A percentile compares a stretch with the other conserved stretches of the same genome.
Evolutionary conservation across 2,797 vertebrate genomes (phyloP).

Genomic region (Nannoperca obscura): DNA sequence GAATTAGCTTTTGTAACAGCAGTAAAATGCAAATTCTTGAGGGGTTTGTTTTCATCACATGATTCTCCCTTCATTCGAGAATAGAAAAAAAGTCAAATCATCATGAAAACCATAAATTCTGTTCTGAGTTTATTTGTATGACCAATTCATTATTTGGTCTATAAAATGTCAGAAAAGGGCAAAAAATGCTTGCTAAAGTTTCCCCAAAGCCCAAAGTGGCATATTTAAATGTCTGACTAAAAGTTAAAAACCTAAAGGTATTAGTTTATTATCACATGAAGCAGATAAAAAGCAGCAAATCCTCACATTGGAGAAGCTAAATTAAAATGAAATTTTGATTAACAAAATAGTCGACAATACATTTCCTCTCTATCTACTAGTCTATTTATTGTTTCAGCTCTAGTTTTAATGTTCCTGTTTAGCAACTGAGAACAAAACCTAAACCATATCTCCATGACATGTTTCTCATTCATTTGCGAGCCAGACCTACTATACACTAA

Average conservation of each 20-base stretch:
- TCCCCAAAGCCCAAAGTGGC: not conserved
- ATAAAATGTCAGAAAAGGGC: not conserved
- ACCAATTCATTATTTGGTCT: not conserved
- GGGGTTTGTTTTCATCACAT: not conserved
- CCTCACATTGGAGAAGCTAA: not conserved
- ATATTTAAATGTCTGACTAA: not conserved
- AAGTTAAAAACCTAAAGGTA: not conserved
- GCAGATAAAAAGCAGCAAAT: not conserved
- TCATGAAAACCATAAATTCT: not conserved
- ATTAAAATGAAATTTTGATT: too few species aligned
- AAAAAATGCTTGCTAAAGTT: not conserved
- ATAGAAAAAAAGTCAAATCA: not conserved
- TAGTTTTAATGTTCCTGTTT: not conserved
- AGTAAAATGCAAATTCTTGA: not conserved
- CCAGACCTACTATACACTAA: constrained; percentile 43
- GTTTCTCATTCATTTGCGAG: constrained; percentile 27
- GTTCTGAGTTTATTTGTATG: not conserved
- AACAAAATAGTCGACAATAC: not conserved
- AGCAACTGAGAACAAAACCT: constrained; percentile 9
- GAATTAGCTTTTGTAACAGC: not conserved
- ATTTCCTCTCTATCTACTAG: not conserved
- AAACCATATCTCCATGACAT: constrained; percentile 25
- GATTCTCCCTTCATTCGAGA: not conserved
- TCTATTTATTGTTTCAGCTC: not conserved
- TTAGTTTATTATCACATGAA: not conserved